Evolutionary conservation across 2,797 vertebrate genomes (phyloP).

Genomic region (Mormyrus proboscirostris): DNA sequence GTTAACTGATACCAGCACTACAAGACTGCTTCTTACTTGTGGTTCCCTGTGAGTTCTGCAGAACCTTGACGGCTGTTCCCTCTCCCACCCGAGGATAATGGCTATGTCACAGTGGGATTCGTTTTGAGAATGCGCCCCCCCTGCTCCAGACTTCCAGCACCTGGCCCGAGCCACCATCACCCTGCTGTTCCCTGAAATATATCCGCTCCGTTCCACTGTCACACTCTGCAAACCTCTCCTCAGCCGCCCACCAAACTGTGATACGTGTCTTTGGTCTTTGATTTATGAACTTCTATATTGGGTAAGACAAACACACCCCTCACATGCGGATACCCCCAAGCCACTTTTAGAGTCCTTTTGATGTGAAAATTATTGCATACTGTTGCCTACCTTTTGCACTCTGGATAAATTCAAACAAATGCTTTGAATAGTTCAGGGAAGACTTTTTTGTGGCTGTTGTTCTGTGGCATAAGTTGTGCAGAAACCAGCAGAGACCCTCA

Average conservation of each 20-base stretch:
- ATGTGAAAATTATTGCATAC: constrained; percentile 18
- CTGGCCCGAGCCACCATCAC: constrained; percentile 18
- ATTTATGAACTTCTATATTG: constrained; percentile 29
- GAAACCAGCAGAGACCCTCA: neutral
- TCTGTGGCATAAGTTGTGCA: neutral
- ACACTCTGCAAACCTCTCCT: neutral
- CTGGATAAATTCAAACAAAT: neutral
- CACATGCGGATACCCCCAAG: neutral
- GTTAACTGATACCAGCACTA: constrained; percentile 1
- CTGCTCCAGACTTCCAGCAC: constrained; percentile 17
- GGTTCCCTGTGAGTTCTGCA: constrained; percentile 12
- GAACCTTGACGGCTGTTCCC: neutral
- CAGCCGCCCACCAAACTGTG: constrained; percentile 5
- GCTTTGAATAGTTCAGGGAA: neutral
- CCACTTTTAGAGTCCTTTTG: neutral
- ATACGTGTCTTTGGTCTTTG: constrained; percentile 26
- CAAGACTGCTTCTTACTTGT: neutral
- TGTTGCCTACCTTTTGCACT: constrained; percentile 1
- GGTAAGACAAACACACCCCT: constrained; percentile 12
- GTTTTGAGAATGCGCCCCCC: constrained; percentile 3
- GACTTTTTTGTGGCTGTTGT: neutral
- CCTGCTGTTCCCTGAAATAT: constrained; percentile 17
- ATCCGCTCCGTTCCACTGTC: constrained; percentile 20
- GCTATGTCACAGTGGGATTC: constrained; percentile 21
- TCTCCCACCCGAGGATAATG: constrained; percentile 11